These are phyloP conservation scores for Stylophora pistillata DNA, from an alignment of 64 coral and sea anemone genomes.

Conservation along the genomic window DNA sequence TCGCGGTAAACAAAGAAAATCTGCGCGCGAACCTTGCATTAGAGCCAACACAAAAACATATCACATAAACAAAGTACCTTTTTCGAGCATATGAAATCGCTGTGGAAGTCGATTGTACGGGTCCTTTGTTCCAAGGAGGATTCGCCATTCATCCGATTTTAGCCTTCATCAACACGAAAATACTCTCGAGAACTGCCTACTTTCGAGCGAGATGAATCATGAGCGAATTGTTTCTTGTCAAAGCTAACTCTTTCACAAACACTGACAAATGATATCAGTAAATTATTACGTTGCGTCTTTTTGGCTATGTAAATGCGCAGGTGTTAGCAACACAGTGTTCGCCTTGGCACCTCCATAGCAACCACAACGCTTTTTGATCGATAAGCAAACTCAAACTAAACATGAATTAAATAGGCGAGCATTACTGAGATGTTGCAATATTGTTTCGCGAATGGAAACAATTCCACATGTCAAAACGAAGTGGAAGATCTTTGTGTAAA, in stretches of 20 bases:
- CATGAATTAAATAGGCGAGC: not conserved
- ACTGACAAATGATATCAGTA: not conserved
- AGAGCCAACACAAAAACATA: not conserved
- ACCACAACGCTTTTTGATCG: not conserved
- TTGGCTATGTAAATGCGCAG: constrained; percentile 31
- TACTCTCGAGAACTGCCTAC: not conserved
- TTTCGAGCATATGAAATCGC: constrained; percentile 23
- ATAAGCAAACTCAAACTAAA: constrained; percentile 6
- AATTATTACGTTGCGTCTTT: constrained; percentile 23
- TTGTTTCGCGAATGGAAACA: not conserved
- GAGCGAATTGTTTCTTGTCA: constrained; percentile 7
- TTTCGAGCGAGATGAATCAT: not conserved
- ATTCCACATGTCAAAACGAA: not conserved
- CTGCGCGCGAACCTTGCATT: not conserved
- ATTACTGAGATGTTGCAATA: not conserved
- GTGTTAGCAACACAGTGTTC: not conserved
- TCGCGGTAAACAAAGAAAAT: constrained; percentile 11
- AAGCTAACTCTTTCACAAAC: constrained; percentile 30
- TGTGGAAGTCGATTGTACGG: not conserved
- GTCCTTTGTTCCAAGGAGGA: constrained; percentile 39
- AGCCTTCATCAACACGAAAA: not conserved
- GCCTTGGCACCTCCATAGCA: not conserved
- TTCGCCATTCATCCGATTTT: constrained; percentile 40
- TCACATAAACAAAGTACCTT: constrained; percentile 35
- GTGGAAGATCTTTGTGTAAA: not conserved